A percentile compares a stretch with the other conserved stretches of the same genome.
phyloP scores from a whole-genome alignment of 2,888 invertebrate species.

The Drosophila maculinotata region DNA sequence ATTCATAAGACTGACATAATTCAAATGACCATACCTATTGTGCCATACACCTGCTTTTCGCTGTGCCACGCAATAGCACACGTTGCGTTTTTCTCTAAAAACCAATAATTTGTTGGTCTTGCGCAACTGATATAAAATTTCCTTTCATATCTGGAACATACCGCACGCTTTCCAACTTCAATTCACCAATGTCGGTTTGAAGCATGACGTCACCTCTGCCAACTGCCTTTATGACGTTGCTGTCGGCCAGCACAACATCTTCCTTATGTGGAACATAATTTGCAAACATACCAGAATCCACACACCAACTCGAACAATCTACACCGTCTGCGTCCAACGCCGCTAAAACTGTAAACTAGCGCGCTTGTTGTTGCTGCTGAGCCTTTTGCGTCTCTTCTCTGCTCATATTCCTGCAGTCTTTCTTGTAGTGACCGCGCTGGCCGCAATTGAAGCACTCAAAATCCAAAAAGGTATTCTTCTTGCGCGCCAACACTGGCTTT shows the following conservation, averaged over 20 bases:
- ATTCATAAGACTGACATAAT: too few species aligned
- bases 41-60: too few species aligned
- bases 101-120: neutral
- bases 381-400: too few species aligned
- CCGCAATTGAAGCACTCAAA: neutral
- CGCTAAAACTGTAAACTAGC: neutral
- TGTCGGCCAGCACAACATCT: too few species aligned
- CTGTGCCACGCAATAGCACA: too few species aligned
- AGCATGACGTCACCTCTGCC: slow-evolving; percentile 9
- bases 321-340: neutral
- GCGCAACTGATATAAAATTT: slow-evolving; percentile 46
- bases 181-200: too few species aligned
- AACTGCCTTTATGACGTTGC: slow-evolving; percentile 2
- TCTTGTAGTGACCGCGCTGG: neutral
- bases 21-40: too few species aligned
- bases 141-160: slow-evolving; percentile 34
- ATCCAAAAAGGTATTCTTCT: too few species aligned
- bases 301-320: neutral
- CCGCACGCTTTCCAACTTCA: slow-evolving; percentile 8
- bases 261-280: too few species aligned
- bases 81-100: too few species aligned
- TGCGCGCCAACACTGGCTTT: neutral
- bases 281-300: neutral
- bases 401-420: neutral
- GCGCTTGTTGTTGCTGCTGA: too few species aligned